Conservation (phyloP, 2,797 vertebrate genomes). For the Knipowitschia caucasica region DNA sequence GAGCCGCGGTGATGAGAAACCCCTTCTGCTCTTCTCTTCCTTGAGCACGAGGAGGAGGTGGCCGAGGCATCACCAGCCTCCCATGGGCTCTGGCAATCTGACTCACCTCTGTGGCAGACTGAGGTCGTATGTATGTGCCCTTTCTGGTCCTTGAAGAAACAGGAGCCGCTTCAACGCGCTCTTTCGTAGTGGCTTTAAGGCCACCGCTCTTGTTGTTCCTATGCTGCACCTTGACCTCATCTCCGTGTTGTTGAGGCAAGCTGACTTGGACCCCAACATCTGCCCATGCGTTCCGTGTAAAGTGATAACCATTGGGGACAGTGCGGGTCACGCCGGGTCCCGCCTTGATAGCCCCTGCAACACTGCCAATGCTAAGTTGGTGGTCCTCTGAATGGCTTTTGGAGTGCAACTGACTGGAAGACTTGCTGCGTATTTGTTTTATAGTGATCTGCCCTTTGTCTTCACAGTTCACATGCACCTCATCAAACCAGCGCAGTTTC, state of each 20-base stretch:
- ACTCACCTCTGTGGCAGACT: constrained; percentile 71
- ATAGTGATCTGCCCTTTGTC: constrained; percentile 29
- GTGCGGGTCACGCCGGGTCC: constrained; percentile 50
- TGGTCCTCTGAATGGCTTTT: constrained; percentile 57
- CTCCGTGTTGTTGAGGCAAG: constrained; percentile 36
- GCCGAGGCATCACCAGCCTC: constrained; percentile 74
- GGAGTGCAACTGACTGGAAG: constrained; percentile 21
- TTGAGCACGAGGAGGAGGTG: constrained; percentile 71
- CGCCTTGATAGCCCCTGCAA: constrained; percentile 52
- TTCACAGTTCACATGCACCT: constrained; percentile 57
- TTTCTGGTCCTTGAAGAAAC: constrained; percentile 66
- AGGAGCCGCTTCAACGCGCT: constrained; percentile 55
- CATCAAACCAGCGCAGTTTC: constrained; percentile 88
- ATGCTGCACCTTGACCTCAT: constrained; percentile 63
- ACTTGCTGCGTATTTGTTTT: constrained; percentile 27
- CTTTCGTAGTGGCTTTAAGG: constrained; percentile 61
- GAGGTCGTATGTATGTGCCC: constrained; percentile 71
- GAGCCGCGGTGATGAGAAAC: constrained; percentile 44
- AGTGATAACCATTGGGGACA: constrained; percentile 60
- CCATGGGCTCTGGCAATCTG: constrained; percentile 70
- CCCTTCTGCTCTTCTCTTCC: constrained; percentile 32
- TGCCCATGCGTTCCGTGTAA: constrained; percentile 82
- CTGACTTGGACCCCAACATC: constrained; percentile 72
- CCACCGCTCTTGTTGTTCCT: constrained; percentile 46
- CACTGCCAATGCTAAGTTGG: constrained; percentile 45